Conservation (phyloP, 2,113 vertebrate genomes). For the Cranoglanis bouderius region DNA sequence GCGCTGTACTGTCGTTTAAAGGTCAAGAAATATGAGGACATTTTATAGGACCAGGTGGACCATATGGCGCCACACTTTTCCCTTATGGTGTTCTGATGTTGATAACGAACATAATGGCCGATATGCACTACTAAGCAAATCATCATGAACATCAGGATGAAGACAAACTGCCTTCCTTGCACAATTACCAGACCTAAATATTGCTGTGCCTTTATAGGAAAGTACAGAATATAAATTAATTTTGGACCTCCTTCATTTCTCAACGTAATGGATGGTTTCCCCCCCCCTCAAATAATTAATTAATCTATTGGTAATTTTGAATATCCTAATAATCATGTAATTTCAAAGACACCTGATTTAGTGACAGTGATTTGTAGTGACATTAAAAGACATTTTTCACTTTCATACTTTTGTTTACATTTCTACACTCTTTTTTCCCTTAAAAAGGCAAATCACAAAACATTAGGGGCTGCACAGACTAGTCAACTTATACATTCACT, state of each 20-base stretch:
- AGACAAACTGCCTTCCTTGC: background rate
- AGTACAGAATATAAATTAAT: background rate
- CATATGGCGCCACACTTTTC: constrained; percentile 1
- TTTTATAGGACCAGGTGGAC: constrained; percentile 1
- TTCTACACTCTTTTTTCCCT: background rate
- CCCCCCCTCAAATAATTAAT: background rate
- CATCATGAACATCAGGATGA: background rate
- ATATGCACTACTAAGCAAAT: constrained; percentile 5
- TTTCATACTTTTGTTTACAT: background rate
- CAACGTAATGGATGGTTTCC: background rate
- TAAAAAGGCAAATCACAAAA: background rate
- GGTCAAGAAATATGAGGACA: background rate
- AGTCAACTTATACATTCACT: background rate
- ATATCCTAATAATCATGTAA: background rate
- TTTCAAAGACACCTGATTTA: background rate
- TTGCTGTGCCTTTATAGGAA: background rate
- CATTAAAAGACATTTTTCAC: background rate
- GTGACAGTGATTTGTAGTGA: background rate
- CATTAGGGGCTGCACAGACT: background rate
- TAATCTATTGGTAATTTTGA: background rate
- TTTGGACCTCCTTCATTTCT: background rate
- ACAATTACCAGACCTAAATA: background rate
- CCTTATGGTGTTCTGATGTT: background rate
- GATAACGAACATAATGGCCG: background rate
- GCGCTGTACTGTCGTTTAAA: background rate